These are phyloP conservation scores for Delichon dasypus DNA, from an alignment of 2,797 vertebrate genomes.

Conservation along the genomic window DNA sequence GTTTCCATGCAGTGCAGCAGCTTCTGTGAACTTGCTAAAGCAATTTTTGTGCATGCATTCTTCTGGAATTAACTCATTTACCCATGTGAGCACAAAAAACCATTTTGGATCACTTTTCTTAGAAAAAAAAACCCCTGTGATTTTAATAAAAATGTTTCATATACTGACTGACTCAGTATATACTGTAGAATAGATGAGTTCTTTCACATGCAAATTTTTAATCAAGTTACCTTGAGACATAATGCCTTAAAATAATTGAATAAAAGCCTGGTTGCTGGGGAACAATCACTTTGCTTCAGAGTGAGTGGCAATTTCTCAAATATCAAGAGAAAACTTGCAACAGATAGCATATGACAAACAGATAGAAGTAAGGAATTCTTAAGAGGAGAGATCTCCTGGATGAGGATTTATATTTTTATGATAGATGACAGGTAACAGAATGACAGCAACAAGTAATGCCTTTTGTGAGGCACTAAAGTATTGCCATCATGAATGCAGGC, in stretches of 20 bases:
- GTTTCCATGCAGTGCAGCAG: background rate
- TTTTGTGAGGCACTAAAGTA: background rate
- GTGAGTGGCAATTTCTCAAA: background rate
- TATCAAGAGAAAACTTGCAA: background rate
- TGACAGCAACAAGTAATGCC: background rate
- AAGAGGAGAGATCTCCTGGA: background rate
- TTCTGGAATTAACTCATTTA: background rate
- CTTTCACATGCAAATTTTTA: background rate
- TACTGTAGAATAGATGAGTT: background rate
- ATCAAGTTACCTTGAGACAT: background rate
- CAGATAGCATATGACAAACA: background rate
- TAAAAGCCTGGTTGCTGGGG: background rate
- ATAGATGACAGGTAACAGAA: background rate
- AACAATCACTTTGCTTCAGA: background rate
- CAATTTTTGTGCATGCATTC: background rate
- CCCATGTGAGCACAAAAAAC: background rate
- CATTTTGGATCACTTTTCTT: background rate
- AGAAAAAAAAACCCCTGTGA: accelerated
- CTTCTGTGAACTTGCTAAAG: background rate
- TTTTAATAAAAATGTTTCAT: background rate
- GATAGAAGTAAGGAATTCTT: background rate
- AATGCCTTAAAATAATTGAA: background rate
- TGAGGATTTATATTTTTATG: background rate
- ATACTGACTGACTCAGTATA: background rate
- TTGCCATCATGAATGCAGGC: background rate